These are phyloP conservation scores for Poeciliopsis paucimaculata DNA, from an alignment of 2,797 vertebrate species.

Conservation along the genomic window DNA sequence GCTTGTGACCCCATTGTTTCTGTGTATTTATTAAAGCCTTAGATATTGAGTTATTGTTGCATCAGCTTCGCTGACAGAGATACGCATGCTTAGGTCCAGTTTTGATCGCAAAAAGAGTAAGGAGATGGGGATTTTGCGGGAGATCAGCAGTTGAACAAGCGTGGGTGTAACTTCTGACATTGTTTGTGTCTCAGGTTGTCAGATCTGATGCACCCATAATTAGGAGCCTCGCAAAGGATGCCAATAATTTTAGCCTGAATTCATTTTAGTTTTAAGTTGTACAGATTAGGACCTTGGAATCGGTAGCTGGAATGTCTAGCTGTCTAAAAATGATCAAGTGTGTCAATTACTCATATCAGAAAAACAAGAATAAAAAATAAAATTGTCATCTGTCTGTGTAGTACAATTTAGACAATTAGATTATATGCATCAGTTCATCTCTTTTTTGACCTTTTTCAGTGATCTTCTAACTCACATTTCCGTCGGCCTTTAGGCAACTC, in stretches of 20 bases:
- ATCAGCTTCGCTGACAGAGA: constrained; percentile 3
- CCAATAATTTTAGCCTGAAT: constrained; percentile 6
- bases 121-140: background rate
- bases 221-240: constrained; percentile 14
- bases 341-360: constrained; percentile 13
- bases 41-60: constrained; percentile 13
- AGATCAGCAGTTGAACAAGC: background rate
- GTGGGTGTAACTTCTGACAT: background rate
- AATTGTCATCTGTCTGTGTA: constrained; percentile 1
- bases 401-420: constrained; percentile 25
- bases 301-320: background rate
- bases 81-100: background rate
- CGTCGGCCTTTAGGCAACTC: background rate
- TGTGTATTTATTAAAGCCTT: constrained; percentile 9
- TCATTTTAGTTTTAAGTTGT: constrained; percentile 6
- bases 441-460: constrained; percentile 33
- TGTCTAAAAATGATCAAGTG: constrained; percentile 15
- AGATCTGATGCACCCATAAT: constrained; percentile 5
- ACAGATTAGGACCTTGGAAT: background rate
- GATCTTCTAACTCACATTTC: background rate
- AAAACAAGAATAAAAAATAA: constrained; percentile 23
- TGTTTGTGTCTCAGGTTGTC: background rate
- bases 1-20: constrained; percentile 15
- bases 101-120: background rate
- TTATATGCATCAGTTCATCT: constrained; percentile 33